Evolutionary conservation across 2,113 vertebrate genomes (phyloP).

Genomic region (Nannobrachium achirus): DNA sequence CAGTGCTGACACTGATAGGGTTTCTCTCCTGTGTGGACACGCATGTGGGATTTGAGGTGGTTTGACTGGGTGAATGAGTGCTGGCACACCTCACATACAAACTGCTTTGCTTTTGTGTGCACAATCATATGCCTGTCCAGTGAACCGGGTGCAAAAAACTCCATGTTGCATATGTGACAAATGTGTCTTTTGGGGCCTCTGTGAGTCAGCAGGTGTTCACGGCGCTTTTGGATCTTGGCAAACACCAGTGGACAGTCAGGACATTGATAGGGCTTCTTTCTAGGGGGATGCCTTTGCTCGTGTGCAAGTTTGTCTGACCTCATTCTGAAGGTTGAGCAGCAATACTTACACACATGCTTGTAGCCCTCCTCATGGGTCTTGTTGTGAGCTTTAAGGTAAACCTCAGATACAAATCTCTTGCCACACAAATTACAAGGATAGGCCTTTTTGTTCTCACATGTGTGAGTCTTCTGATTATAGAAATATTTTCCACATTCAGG

Average conservation of each 20-base stretch:
- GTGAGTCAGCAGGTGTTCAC: not conserved
- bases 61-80: not conserved
- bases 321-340: not conserved
- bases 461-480: not conserved
- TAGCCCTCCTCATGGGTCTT: not conserved
- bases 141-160: not conserved
- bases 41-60: not conserved
- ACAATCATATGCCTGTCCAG: not conserved
- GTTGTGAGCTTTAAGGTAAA: not conserved
- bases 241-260: not conserved
- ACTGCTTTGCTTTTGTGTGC: not conserved
- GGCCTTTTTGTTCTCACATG: not conserved
- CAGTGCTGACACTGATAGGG: no score
- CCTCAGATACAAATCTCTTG: not conserved
- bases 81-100: no score
- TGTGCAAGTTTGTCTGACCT: not conserved
- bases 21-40: no score
- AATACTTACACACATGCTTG: not conserved
- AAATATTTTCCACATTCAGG: not conserved
- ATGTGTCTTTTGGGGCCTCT: not conserved
- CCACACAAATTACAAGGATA: not conserved
- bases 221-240: not conserved
- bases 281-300: not conserved
- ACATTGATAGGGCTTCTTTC: not conserved
- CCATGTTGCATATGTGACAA: not conserved